Evolutionary conservation across 2,797 vertebrate genomes (phyloP).

Genomic region (Sebastes jordani): DNA sequence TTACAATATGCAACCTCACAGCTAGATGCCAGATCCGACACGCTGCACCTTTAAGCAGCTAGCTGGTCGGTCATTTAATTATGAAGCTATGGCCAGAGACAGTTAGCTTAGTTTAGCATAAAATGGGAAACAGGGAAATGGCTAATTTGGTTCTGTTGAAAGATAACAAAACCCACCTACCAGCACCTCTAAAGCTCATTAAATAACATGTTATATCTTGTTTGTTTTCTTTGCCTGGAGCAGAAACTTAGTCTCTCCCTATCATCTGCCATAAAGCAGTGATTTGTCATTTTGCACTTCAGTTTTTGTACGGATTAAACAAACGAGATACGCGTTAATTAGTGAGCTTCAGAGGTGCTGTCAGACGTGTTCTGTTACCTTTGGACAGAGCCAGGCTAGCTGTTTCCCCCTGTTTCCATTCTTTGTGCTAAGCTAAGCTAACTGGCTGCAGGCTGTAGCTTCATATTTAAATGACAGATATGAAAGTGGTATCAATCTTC

Average conservation of each 20-base stretch:
- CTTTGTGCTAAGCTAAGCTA: not conserved
- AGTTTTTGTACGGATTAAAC: not conserved
- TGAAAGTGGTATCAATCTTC: not conserved
- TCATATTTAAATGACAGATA: not conserved
- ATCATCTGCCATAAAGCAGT: not conserved
- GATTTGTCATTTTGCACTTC: not conserved
- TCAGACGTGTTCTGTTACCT: not conserved
- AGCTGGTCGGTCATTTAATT: not conserved
- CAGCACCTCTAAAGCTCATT: not conserved
- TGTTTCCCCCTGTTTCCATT: no score
- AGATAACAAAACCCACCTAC: not conserved
- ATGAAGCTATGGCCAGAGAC: not conserved
- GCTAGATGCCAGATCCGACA: no score
- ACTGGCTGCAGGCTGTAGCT: not conserved
- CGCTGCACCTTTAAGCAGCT: not conserved
- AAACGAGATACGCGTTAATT: not conserved
- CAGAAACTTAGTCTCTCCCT: no score
- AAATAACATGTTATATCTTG: not conserved
- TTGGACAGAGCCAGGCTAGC: not conserved
- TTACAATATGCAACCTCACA: no score
- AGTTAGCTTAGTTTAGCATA: not conserved
- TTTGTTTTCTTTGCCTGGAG: not conserved
- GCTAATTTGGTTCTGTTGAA: not conserved
- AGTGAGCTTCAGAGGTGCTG: not conserved
- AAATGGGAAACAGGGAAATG: not conserved